Evolutionary conservation across 1,140 invertebrate species (phyloP).

Genomic region (Nasonia longicornis): DNA sequence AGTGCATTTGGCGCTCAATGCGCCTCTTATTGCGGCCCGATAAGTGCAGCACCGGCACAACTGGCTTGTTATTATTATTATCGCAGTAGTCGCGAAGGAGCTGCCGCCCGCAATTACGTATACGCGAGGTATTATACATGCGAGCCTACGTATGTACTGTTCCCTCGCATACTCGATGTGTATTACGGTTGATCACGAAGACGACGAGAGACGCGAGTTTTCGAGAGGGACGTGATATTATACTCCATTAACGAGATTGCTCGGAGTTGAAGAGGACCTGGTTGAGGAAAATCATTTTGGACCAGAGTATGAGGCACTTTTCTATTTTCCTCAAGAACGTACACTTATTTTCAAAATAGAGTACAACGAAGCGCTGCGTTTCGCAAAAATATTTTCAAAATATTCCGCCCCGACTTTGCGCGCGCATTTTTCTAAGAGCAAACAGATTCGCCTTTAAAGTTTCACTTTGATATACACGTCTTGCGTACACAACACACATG

Average conservation of each 20-base stretch:
- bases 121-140: not conserved
- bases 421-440: no score
- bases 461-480: no score
- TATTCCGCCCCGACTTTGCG: no score
- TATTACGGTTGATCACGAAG: not conserved
- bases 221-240: not conserved
- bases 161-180: not conserved
- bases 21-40: conserved; percentile 26
- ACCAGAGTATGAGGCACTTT: no score
- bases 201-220: not conserved
- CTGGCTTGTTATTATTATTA: conserved; percentile 13
- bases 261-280: not conserved
- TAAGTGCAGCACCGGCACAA: not conserved
- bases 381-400: no score
- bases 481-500: no score
- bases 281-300: no score
- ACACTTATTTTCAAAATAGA: no score
- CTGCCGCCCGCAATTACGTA: not conserved
- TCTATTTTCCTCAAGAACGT: no score
- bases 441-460: no score
- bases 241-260: conserved; percentile 23
- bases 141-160: not conserved
- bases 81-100: not conserved
- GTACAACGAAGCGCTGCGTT: no score
- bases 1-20: conserved; percentile 26